Evolutionary conservation across 2,888 invertebrate genomes (phyloP).

Genomic region (Stratiomys singularior): DNA sequence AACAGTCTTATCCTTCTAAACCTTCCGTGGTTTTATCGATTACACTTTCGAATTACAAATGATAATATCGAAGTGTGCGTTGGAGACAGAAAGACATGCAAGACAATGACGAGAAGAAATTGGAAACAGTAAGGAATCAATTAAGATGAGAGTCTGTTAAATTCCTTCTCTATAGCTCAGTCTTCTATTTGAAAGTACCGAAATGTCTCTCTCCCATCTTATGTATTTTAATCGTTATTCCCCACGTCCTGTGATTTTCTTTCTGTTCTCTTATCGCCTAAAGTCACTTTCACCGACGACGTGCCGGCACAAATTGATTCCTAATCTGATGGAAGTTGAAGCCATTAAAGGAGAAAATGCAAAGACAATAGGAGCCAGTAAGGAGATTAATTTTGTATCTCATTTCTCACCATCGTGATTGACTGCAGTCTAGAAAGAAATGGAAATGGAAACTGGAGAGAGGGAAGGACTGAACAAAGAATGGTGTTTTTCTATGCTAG

Average conservation of each 20-base stretch:
- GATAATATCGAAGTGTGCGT: background rate
- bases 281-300: background rate
- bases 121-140: background rate
- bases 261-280: background rate
- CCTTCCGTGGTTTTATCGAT: background rate
- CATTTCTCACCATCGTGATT: background rate
- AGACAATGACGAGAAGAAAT: background rate
- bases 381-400: conserved; percentile 10
- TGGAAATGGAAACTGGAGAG: too few species aligned
- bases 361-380: conserved; percentile 1
- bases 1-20: background rate
- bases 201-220: too few species aligned
- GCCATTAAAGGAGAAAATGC: conserved; percentile 10
- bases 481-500: too few species aligned
- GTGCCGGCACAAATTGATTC: conserved; percentile 24
- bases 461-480: too few species aligned
- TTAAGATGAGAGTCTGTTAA: too few species aligned
- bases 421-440: background rate
- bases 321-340: conserved; percentile 33
- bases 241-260: background rate
- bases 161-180: too few species aligned
- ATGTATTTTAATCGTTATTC: too few species aligned
- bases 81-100: background rate
- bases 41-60: conserved; percentile 1
- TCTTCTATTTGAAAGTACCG: too few species aligned